Evolutionary conservation across 2,113 vertebrate species (phyloP).

Genomic region (Patagioenas fasciata): DNA sequence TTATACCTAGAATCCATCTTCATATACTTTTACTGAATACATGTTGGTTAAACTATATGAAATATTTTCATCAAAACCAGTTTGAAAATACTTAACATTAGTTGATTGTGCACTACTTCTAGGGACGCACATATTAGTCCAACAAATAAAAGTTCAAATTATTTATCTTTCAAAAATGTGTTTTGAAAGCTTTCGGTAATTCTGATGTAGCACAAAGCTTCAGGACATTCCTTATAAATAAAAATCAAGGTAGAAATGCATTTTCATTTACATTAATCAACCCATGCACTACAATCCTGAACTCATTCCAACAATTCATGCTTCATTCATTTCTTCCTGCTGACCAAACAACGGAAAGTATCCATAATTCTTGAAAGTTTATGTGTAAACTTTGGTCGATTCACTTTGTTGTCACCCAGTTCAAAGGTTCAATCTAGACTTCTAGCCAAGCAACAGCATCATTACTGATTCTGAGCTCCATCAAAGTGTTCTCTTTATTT

Average conservation of each 20-base stretch:
- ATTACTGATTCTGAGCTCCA: background rate
- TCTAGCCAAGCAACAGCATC: background rate
- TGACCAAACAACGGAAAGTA: background rate
- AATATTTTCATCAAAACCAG: background rate
- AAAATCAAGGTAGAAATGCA: background rate
- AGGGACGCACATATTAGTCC: background rate
- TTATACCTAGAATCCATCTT: background rate
- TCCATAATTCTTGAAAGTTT: background rate
- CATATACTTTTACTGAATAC: background rate
- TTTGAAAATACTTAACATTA: background rate
- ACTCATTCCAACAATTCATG: background rate
- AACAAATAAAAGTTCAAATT: background rate
- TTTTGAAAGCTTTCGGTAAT: background rate
- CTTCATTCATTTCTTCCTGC: background rate
- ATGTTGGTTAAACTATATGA: background rate
- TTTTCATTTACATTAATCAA: background rate
- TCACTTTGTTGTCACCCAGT: background rate
- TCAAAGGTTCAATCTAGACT: background rate
- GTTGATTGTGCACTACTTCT: background rate
- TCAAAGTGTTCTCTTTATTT: background rate
- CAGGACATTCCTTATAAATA: background rate
- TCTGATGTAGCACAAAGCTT: background rate
- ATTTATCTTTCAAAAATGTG: background rate
- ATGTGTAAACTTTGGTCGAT: background rate
- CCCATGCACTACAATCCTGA: background rate